Evolutionary conservation across 1,140 invertebrate genomes (phyloP), one percentile per base, ranked within the genome.

Genomic region (Trichonephila clavata): DNA sequence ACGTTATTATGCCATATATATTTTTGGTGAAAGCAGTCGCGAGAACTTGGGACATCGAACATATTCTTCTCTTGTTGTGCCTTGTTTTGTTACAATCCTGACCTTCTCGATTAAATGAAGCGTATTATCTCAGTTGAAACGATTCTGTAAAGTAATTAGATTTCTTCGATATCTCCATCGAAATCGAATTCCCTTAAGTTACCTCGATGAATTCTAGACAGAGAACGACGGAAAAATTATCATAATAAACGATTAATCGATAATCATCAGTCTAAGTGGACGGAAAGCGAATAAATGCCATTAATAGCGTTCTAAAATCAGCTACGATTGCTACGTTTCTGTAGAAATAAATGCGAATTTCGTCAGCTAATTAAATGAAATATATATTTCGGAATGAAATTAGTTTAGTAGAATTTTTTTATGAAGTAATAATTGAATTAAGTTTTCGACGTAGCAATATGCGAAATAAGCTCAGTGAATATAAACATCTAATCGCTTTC

Each of bases 211-310:
- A 68, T 14, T 24, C 0, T 18, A 39, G n/a, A 16, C 6, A 39
- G 61, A 32, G n/a, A 27, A 20, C 21, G 18, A 60, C 21, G 63
- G 27, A 81, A n/a, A 27, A 10, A 24, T 80, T n/a, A n/a, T n/a
- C n/a, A n/a, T n/a, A n/a, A 27, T 92, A 92, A 92, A 84, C 65
- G 50, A 84, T 65, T 92, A 92, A 92, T 83, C 90, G 43, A n/a
- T 83, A 92, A 92, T 92, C 27, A 80, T n/a, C 32, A 32, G 24
- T 39, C 43, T 92, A 92, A 92, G 80, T 83, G 90, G 60, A 59
- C 50, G 90, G 59, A 92, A 84, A 39, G 13, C 43, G n/a, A 59
- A 65, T 92, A 92, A 65, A 80, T 80, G 39, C 61, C 43, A 77
- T 90, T 77, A 90, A 77, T 83, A 63, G 60, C 39, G n/a, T 43